A percentile compares a stretch with the other conserved stretches of the same genome.
These are phyloP conservation scores for Gymnodraco acuticeps DNA, from an alignment of 2,797 vertebrate genomes.

Conservation along the genomic window DNA sequence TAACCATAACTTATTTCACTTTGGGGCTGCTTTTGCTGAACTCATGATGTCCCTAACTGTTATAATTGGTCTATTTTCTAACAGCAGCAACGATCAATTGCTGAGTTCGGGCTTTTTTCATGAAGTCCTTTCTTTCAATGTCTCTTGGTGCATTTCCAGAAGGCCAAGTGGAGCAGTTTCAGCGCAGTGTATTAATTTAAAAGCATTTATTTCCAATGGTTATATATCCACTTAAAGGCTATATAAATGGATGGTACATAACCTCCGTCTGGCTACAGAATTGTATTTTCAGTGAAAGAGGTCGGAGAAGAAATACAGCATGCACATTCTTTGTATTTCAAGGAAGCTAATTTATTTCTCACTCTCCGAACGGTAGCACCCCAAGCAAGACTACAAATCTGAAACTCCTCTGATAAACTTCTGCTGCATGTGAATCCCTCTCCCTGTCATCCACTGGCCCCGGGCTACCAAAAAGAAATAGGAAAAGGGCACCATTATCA, in stretches of 20 bases:
- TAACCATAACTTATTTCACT: constrained; percentile 73
- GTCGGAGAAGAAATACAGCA: constrained; percentile 28
- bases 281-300: constrained; percentile 6
- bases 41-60: constrained; percentile 53
- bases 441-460: constrained; percentile 46
- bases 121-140: constrained; percentile 41
- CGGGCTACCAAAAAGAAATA: constrained; percentile 27
- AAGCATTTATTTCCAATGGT: constrained; percentile 62
- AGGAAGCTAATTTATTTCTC: constrained; percentile 55
- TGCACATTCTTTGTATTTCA: constrained; percentile 25
- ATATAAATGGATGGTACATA: constrained; percentile 22
- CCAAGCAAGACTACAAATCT: constrained; percentile 45
- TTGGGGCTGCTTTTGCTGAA: constrained; percentile 68
- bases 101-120: constrained; percentile 55
- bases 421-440: constrained; percentile 38
- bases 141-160: constrained; percentile 51
- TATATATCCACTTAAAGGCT: constrained; percentile 47
- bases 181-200: constrained; percentile 37
- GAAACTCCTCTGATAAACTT: constrained; percentile 63
- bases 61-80: constrained; percentile 48
- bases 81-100: constrained; percentile 43
- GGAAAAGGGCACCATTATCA: constrained; percentile 46
- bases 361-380: constrained; percentile 46
- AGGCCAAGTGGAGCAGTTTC: constrained; percentile 29
- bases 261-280: constrained; percentile 7